A percentile compares a stretch with the other conserved stretches of the same genome.
Conservation (phyloP, 1,140 invertebrate genomes). For the Brachionus koreanus region DNA sequence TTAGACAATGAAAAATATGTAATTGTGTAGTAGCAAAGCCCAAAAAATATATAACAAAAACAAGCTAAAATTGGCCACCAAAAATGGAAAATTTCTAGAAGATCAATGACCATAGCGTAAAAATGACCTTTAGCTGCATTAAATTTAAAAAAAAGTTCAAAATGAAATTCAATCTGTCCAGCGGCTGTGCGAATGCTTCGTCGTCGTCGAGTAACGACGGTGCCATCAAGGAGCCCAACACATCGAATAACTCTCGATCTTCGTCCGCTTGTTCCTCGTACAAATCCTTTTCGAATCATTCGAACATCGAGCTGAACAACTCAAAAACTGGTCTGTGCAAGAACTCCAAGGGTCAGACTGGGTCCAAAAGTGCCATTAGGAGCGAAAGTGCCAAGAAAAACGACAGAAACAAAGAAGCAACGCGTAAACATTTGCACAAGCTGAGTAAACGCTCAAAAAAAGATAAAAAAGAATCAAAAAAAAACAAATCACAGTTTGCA, state of each 20-base stretch:
- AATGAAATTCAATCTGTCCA: constrained; percentile 43
- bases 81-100: constrained; percentile 8
- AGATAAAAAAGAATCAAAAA: constrained; percentile 25
- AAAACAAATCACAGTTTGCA: neutral
- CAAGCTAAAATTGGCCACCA: neutral
- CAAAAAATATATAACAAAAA: neutral
- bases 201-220: neutral
- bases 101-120: neutral
- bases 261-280: neutral
- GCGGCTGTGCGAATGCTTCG: neutral
- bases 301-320: constrained; percentile 5
- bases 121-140: constrained; percentile 42
- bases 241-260: neutral
- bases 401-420: neutral
- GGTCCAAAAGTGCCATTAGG: neutral
- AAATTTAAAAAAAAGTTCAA: constrained; percentile 44
- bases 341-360: neutral
- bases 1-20: constrained; percentile 2
- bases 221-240: constrained; percentile 17
- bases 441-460: neutral
- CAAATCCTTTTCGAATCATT: constrained; percentile 10
- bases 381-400: neutral
- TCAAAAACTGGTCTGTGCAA: constrained; percentile 22
- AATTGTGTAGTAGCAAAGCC: neutral
- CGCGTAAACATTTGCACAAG: neutral